These are phyloP conservation scores for Hemiprocne comata DNA, from an alignment of 2,113 vertebrate genomes.

Conservation along the genomic window DNA sequence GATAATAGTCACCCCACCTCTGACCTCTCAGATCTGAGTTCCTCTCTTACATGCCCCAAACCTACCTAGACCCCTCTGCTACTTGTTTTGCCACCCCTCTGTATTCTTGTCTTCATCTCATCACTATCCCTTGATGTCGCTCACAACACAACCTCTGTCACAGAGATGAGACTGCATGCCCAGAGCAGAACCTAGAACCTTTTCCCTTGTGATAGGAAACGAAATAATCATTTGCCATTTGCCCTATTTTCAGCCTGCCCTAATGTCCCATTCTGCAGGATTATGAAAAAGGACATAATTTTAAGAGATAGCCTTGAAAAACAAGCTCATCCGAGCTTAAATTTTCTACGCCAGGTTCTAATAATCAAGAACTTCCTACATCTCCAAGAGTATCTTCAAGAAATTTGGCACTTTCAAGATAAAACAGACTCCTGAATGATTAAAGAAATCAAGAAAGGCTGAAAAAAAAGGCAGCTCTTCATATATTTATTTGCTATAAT, in stretches of 20 bases:
- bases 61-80: background rate
- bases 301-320: background rate
- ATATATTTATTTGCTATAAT: background rate
- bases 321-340: background rate
- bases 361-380: background rate
- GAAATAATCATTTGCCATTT: background rate
- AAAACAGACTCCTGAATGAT: background rate
- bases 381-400: background rate
- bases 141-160: background rate
- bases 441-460: background rate
- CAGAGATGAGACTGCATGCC: background rate
- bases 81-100: fast-evolving
- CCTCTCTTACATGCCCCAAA: background rate
- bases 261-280: background rate
- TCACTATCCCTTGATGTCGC: background rate
- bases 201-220: background rate
- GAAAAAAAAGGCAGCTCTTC: background rate
- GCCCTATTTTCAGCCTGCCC: background rate
- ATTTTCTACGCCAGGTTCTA: background rate
- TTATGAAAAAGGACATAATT: background rate
- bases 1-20: background rate
- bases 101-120: background rate
- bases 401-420: background rate
- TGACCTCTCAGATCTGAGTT: background rate
- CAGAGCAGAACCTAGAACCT: background rate